These are phyloP conservation scores for Eulimnadia texana DNA, from an alignment of 1,140 invertebrate genomes.

Conservation along the genomic window DNA sequence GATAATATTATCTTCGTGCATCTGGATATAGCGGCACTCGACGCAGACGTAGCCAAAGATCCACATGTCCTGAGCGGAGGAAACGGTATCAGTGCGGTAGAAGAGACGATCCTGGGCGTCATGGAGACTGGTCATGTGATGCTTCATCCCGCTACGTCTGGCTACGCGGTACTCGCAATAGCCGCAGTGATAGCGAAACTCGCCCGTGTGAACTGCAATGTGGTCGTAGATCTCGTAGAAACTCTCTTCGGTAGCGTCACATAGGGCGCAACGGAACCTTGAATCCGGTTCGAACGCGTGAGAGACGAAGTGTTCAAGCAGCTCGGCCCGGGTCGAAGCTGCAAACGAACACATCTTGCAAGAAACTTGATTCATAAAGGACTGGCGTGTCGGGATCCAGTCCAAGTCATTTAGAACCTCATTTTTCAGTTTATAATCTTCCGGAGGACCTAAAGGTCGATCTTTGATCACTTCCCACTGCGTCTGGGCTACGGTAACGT, in stretches of 20 bases:
- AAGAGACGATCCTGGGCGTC: slow-evolving; percentile 21
- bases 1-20: slow-evolving; percentile 40
- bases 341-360: slow-evolving; percentile 22
- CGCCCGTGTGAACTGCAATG: slow-evolving; percentile 52
- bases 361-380: slow-evolving; percentile 18
- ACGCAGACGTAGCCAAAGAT: slow-evolving; percentile 43
- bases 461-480: slow-evolving; percentile 11
- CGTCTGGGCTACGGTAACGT: slow-evolving; percentile 11
- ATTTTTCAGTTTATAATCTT: background rate
- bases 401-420: slow-evolving; percentile 15
- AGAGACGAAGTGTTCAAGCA: slow-evolving; percentile 22
- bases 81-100: slow-evolving; percentile 21
- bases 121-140: slow-evolving; percentile 28
- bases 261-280: slow-evolving; percentile 20
- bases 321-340: slow-evolving; percentile 20
- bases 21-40: slow-evolving; percentile 49
- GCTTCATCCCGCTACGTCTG: slow-evolving; percentile 30
- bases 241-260: slow-evolving; percentile 28
- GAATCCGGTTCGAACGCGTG: slow-evolving; percentile 15
- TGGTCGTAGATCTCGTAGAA: slow-evolving; percentile 46
- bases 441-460: background rate
- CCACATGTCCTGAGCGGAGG: slow-evolving; percentile 8
- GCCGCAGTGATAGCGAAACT: slow-evolving; percentile 45
- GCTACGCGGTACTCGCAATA: slow-evolving; percentile 36
- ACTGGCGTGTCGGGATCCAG: slow-evolving; percentile 21